Evolutionary conservation across 2,113 vertebrate genomes (phyloP).

Genomic region (Sterrhoptilus dennistouni): DNA sequence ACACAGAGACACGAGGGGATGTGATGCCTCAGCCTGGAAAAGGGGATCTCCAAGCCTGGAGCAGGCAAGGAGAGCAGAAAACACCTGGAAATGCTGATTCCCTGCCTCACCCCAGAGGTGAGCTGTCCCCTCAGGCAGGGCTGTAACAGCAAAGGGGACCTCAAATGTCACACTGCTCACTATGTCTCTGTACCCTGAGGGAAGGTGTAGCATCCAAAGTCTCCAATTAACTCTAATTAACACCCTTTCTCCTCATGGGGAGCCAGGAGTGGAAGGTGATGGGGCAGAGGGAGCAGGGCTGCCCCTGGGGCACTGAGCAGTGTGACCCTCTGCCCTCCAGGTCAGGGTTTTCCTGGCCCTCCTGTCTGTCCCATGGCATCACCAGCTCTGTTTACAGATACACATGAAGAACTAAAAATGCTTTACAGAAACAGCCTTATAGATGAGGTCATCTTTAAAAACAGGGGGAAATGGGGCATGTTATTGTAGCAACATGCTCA

Average conservation of each 20-base stretch:
- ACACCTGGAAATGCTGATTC: neutral
- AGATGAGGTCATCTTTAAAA: neutral
- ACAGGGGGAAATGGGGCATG: neutral
- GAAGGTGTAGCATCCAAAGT: neutral
- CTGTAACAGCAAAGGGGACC: neutral
- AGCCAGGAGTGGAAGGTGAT: neutral
- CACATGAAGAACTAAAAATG: neutral
- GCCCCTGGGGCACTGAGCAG: neutral
- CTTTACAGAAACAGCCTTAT: neutral
- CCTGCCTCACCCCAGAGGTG: neutral
- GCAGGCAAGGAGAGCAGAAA: neutral
- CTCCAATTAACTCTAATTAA: neutral
- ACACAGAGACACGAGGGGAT: neutral
- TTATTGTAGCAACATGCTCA: neutral
- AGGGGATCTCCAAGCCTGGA: neutral
- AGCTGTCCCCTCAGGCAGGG: neutral
- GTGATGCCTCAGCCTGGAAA: neutral
- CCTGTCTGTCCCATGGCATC: neutral
- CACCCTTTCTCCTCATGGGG: neutral
- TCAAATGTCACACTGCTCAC: neutral
- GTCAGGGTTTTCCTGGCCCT: neutral
- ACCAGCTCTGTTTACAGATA: neutral
- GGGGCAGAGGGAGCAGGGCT: neutral
- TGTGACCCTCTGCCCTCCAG: neutral
- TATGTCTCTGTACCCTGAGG: neutral